Conservation (phyloP, 2,797 vertebrate species). For the Tangara arthus region DNA sequence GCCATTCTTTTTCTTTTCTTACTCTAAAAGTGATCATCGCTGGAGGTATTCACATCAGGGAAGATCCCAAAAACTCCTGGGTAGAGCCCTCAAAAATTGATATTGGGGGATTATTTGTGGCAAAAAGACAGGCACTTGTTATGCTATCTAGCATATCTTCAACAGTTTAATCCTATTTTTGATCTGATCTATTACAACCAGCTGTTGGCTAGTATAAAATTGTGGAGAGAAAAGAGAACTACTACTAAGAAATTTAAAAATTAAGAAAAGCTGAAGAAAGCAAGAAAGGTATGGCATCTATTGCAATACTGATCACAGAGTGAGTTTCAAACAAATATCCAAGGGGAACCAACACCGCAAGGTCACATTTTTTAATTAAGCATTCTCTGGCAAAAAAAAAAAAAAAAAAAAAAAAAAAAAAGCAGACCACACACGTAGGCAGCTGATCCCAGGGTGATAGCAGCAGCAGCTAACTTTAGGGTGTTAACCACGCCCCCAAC, state of each 20-base stretch:
- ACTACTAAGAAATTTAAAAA: not conserved
- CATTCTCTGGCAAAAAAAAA: not conserved
- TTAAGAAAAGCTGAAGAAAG: not conserved
- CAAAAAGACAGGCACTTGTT: not conserved
- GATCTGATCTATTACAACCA: not conserved
- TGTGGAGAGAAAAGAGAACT: too few species aligned
- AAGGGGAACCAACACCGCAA: not conserved
- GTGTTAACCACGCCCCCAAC: not conserved
- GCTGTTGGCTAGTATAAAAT: not conserved
- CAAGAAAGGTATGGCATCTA: not conserved
- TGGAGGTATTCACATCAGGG: not conserved
- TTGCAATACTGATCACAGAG: not conserved
- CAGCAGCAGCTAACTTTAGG: not conserved
- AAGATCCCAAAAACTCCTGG: not conserved
- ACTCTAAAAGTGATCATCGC: not conserved
- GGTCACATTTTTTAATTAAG: not conserved
- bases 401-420: not conserved
- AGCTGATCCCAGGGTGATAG: not conserved
- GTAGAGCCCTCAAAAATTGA: fast-evolving
- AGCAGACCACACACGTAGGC: not conserved
- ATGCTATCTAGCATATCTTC: not conserved
- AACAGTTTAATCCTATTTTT: not conserved
- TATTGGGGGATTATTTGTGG: not conserved
- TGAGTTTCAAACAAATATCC: not conserved
- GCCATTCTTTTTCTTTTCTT: not conserved